Evolutionary conservation across 2,888 invertebrate species (phyloP).

Genomic region (Philereme vetulata): DNA sequence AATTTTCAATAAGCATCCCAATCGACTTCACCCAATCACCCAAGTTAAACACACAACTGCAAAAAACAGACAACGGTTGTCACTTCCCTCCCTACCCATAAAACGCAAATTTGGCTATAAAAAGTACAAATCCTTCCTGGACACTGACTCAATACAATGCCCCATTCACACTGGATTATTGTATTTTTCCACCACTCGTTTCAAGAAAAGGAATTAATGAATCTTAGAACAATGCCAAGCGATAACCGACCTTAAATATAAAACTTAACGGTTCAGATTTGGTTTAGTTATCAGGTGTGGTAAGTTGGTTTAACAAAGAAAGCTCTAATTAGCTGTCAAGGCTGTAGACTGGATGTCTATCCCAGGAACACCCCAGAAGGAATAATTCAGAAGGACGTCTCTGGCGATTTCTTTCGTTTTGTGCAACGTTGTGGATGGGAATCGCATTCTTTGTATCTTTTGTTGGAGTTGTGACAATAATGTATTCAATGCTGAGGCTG

Average conservation of each 20-base stretch:
- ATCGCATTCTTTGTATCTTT: constrained; percentile 47
- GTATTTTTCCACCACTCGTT: constrained; percentile 80
- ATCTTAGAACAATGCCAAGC: constrained; percentile 47
- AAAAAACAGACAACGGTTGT: constrained; percentile 64
- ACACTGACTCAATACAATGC: constrained; percentile 81
- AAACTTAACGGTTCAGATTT: constrained; percentile 47
- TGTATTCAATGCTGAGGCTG: constrained; percentile 33
- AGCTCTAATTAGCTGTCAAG: constrained; percentile 82
- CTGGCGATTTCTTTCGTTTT: constrained; percentile 77
- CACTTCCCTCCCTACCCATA: constrained; percentile 78
- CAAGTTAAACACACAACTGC: constrained; percentile 46
- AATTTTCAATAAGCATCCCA: constrained; percentile 19
- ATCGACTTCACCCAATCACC: constrained; percentile 17
- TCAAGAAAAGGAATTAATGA: constrained; percentile 78
- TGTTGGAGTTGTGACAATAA: constrained; percentile 35
- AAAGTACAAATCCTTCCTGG: constrained; percentile 82
- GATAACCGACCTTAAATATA: constrained; percentile 55
- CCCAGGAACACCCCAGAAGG: constrained; percentile 75
- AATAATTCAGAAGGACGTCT: constrained; percentile 81
- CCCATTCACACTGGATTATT: constrained; percentile 79
- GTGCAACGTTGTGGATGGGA: constrained; percentile 60
- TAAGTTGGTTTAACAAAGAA: constrained; percentile 80
- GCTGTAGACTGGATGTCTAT: constrained; percentile 70
- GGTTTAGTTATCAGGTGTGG: constrained; percentile 44
- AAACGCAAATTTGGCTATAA: constrained; percentile 83